A percentile compares a stretch with the other conserved stretches of the same genome.
phyloP scores from a whole-genome alignment of 2,797 vertebrate species.

The Gymnocypris eckloni region DNA sequence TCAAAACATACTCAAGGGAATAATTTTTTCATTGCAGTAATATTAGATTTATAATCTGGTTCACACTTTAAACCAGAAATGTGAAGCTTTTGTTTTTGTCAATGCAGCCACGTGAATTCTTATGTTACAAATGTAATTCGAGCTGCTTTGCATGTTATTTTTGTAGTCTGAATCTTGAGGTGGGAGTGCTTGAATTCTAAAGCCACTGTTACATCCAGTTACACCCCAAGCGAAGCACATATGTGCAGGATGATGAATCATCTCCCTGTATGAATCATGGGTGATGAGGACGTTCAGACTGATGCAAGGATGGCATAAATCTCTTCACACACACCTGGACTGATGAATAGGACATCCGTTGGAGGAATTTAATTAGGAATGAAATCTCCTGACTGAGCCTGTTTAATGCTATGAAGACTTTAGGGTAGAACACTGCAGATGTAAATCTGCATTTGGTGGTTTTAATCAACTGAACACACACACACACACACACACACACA shows the following conservation, averaged over 20 bases:
- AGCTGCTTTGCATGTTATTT: neutral
- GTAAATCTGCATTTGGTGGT: neutral
- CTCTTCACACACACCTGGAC: conserved; percentile 8
- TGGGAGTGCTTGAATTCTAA: neutral
- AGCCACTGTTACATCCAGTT: neutral
- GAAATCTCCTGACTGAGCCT: neutral
- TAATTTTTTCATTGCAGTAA: neutral
- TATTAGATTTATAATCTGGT: conserved; percentile 4
- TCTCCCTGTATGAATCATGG: conserved; percentile 3
- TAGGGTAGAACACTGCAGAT: neutral
- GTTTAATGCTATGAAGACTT: neutral
- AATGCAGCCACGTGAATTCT: neutral
- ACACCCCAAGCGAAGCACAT: neutral
- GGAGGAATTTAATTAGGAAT: neutral
- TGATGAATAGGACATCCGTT: neutral
- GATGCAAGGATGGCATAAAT: neutral
- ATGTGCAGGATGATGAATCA: neutral
- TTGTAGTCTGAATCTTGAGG: neutral
- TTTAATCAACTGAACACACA: neutral
- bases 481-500: no score
- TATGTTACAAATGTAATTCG: neutral
- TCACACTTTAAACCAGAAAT: neutral
- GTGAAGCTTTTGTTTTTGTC: conserved; percentile 5
- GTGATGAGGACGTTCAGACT: neutral
- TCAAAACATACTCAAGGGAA: conserved; percentile 14